Percentiles rank a stretch among this genome's conserved stretches.
These are phyloP conservation scores for Eonycteris spelaea DNA, from an alignment of 2,113 vertebrate species.

Conservation along the genomic window DNA sequence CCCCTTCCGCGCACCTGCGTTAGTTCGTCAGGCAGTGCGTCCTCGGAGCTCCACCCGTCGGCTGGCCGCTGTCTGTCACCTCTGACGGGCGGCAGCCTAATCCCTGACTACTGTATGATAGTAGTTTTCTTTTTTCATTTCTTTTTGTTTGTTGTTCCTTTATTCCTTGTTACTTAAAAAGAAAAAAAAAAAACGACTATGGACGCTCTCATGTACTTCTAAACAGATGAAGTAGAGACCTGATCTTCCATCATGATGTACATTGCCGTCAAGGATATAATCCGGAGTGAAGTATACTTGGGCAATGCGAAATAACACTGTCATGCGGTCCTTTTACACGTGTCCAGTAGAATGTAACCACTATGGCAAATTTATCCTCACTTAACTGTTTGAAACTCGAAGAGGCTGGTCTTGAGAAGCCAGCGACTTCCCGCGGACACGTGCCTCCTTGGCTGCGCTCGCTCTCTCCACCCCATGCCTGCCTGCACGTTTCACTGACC, in stretches of 20 bases:
- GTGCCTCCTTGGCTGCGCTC: not conserved
- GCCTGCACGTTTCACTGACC: not conserved
- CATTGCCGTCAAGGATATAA: not conserved
- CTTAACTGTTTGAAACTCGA: not conserved
- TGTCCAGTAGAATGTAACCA: not conserved
- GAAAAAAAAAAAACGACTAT: too few relatives aligned
- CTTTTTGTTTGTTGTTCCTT: not conserved
- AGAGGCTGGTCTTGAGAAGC: not conserved
- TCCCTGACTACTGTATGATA: too few relatives aligned
- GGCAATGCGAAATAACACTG: not conserved
- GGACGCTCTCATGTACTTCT: not conserved
- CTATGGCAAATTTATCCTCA: not conserved
- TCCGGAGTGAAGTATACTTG: not conserved
- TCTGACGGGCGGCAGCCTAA: not conserved
- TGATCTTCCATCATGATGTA: not conserved
- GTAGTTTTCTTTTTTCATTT: not conserved
- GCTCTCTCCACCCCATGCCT: too few relatives aligned
- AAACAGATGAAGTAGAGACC: not conserved
- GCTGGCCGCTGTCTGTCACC: not conserved
- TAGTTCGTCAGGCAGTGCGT: rapidly evolving
- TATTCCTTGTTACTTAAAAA: not conserved
- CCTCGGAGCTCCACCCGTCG: not conserved
- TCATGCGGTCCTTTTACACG: not conserved
- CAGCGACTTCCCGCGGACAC: not conserved
- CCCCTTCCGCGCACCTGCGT: rapidly evolving